Conservation (phyloP, 2,113 vertebrate genomes). For the Pipra filicauda region DNA sequence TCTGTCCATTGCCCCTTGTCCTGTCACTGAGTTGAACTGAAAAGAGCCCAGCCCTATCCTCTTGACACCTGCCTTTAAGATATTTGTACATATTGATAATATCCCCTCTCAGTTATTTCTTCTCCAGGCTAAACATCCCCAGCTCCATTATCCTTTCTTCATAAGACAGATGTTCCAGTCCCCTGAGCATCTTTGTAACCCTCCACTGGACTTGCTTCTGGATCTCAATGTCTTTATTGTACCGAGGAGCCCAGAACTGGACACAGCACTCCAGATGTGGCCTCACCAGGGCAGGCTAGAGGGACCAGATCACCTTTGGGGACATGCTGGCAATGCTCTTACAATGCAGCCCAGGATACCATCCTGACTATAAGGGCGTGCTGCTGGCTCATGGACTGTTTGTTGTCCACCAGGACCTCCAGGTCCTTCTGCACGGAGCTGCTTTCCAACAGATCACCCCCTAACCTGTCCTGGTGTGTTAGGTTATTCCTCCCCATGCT, state of each 20-base stretch:
- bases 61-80: background rate
- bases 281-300: background rate
- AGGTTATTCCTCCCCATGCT: background rate
- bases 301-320: background rate
- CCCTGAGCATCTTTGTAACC: background rate
- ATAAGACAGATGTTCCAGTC: background rate
- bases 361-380: too few relatives aligned
- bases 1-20: background rate
- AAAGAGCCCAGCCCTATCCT: background rate
- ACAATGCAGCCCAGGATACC: background rate
- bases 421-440: background rate
- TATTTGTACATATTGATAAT: too few relatives aligned
- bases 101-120: background rate
- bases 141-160: background rate
- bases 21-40: background rate
- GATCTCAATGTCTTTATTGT: background rate
- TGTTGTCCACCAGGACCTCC: background rate
- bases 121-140: background rate
- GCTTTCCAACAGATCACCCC: background rate
- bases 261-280: background rate
- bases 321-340: rapidly evolving
- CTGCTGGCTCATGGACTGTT: background rate
- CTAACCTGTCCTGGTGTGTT: background rate
- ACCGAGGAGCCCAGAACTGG: background rate
- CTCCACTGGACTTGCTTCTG: background rate